Evolutionary conservation across 2,113 vertebrate species (phyloP).

Genomic region (Rhineura floridana): DNA sequence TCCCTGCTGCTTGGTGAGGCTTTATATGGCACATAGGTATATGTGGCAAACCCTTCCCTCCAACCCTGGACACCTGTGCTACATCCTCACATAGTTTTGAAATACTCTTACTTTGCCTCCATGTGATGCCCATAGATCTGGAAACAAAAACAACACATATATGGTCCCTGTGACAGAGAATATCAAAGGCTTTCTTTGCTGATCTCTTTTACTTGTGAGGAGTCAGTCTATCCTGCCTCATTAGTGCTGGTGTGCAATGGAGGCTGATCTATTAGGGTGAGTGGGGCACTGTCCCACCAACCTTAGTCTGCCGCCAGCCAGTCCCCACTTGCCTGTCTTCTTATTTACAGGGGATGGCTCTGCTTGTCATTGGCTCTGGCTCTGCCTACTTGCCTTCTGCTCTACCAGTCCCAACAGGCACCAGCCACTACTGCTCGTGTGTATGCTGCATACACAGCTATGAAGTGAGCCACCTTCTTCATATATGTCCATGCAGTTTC

Average conservation of each 20-base stretch:
- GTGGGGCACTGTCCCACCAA: no score
- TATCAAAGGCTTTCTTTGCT: not conserved
- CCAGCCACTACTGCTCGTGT: no score
- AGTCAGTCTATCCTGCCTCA: not conserved
- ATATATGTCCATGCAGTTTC: not conserved
- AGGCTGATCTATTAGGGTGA: no score
- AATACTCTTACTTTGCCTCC: not conserved
- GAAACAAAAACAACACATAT: not conserved
- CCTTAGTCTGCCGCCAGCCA: no score
- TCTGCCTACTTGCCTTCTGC: no score
- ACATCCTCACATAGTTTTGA: not conserved
- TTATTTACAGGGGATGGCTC: no score
- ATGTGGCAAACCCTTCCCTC: no score
- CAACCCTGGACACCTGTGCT: not conserved
- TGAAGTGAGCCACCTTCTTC: not conserved
- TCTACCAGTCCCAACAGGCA: no score
- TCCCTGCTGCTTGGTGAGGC: not conserved
- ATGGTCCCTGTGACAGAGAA: not conserved
- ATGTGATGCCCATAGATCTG: not conserved
- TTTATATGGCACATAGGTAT: not conserved
- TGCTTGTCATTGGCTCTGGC: no score
- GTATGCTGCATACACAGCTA: not conserved
- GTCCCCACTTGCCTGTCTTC: no score
- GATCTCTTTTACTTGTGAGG: not conserved
- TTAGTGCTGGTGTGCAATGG: no score